A percentile compares a stretch with the other conserved stretches of the same genome.
Conservation (phyloP, 2,888 invertebrate genomes). For the Phengaris arion region DNA sequence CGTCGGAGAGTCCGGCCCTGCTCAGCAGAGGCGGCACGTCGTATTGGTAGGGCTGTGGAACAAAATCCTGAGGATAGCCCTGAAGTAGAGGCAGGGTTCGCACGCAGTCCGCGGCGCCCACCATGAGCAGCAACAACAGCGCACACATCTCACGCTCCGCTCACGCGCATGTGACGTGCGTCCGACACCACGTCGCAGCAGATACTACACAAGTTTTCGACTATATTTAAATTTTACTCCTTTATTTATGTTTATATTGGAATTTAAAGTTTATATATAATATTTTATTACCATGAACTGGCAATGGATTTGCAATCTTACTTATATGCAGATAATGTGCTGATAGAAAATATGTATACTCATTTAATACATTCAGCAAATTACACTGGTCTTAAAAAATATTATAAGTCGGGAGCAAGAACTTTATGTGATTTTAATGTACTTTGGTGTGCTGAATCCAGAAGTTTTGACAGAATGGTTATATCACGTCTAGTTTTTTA, state of each 20-base stretch:
- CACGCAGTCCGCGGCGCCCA: neutral
- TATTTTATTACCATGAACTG: neutral
- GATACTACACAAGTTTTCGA: slow-evolving; percentile 6
- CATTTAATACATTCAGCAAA: too few relatives aligned
- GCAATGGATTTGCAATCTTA: neutral
- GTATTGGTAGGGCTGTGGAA: neutral
- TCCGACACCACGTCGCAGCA: neutral
- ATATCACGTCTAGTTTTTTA: too few relatives aligned
- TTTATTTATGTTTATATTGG: neutral
- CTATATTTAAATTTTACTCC: neutral
- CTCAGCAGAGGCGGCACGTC: neutral
- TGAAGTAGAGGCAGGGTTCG: neutral
- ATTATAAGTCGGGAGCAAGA: too few relatives aligned
- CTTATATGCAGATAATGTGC: too few relatives aligned
- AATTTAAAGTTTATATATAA: neutral
- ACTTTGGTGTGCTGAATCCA: too few relatives aligned
- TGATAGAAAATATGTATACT: too few relatives aligned
- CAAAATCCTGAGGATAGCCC: neutral
- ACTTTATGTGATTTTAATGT: too few relatives aligned
- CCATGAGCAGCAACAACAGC: neutral
- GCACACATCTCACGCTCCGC: neutral
- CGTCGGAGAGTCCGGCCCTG: neutral
- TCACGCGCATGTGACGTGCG: slow-evolving; percentile 10
- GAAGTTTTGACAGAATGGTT: too few relatives aligned
- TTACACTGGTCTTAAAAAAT: too few relatives aligned